Conservation (phyloP, 2,113 vertebrate genomes). For the Myrmophylax atrothorax region DNA sequence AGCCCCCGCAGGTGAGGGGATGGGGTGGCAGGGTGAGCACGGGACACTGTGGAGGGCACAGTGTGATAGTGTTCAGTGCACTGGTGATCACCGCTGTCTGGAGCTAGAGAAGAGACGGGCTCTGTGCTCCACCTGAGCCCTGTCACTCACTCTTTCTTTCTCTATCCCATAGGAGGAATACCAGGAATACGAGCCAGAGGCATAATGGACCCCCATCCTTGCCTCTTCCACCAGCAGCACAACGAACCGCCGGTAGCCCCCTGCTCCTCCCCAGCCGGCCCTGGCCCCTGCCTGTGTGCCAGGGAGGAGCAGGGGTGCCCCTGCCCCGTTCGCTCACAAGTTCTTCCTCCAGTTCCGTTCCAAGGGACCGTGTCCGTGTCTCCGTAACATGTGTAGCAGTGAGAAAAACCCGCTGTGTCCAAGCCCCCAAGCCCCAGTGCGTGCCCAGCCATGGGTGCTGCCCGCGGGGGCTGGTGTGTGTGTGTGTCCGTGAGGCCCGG, state of each 20-base stretch:
- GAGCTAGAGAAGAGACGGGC: neutral
- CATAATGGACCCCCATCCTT: constrained; percentile 82
- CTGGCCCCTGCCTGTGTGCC: neutral
- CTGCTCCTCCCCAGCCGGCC: constrained; percentile 35
- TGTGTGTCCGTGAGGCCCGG: constrained; percentile 25
- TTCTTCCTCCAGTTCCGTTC: constrained; percentile 79
- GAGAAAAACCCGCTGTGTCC: constrained; percentile 43
- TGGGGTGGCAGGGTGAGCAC: neutral
- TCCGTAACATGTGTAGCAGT: constrained; percentile 70
- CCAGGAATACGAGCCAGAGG: constrained; percentile 98
- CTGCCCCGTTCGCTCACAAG: constrained; percentile 65
- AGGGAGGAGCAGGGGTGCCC: constrained; percentile 57
- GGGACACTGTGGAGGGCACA: rapidly evolving
- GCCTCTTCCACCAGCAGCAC: constrained; percentile 94
- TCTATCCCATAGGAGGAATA: constrained; percentile 82
- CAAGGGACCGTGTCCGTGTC: constrained; percentile 71
- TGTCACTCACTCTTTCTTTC: neutral
- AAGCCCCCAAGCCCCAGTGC: neutral
- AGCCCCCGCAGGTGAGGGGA: constrained; percentile 86
- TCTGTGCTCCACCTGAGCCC: neutral
- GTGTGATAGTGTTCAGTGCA: rapidly evolving
- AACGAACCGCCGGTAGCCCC: constrained; percentile 77
- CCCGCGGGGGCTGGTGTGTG: neutral
- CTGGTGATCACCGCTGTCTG: rapidly evolving
- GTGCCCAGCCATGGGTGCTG: neutral